Base-by-base conservation (phyloP, 2,888 invertebrate species). In the Hirtodrosophila cameraria region DNA sequence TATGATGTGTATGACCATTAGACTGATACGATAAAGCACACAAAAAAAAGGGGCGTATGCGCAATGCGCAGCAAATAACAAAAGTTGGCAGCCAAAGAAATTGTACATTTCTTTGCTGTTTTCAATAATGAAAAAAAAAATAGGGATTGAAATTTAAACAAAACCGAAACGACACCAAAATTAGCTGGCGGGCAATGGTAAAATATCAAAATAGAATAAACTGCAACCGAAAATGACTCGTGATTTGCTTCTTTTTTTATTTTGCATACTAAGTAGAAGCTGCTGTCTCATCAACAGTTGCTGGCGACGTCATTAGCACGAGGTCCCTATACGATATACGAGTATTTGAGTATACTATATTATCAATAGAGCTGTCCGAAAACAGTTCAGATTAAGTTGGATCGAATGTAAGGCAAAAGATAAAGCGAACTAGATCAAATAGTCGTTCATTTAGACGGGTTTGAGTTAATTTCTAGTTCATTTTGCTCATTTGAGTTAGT, bases 271-370 rank as follows among this genome's bases (percentile, higher is more conserved):
- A 13, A 42, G 31, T 31, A 13, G 18, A 39, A 60, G 45, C 30
- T 59, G 60, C 60, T 41, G 27, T 12, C 46, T 70, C 61, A 60
- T 55, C 27, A 28, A 11, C 49, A 38, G 33, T 28, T 43, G 18
- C 23, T 16, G 38, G 54, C 60, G 53, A 65, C 80, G 80, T 86
- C 84, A 83, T 67, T 41, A 67, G 83, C 83, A 80, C 83, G 86
- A 79, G 86, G 76, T 53, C 4, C 25, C n/a, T 18, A 5, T 18
- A 18, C 18, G 18, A 13, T 7, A 9, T 15, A 23, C 8, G 11
- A 27, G 2, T 16, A 11, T 16, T n/a, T 31, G n/a, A n/a, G n/a
- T 20, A 20, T 20, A 3, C 2, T 20, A 20, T 3, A 20, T 20
- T 20, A 20, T 20, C 5, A 20, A 20, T 3, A 20, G 18, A 20